These are phyloP conservation scores for Gallinago paraguaiae DNA, from an alignment of 2,113 vertebrate species.

Conservation along the genomic window DNA sequence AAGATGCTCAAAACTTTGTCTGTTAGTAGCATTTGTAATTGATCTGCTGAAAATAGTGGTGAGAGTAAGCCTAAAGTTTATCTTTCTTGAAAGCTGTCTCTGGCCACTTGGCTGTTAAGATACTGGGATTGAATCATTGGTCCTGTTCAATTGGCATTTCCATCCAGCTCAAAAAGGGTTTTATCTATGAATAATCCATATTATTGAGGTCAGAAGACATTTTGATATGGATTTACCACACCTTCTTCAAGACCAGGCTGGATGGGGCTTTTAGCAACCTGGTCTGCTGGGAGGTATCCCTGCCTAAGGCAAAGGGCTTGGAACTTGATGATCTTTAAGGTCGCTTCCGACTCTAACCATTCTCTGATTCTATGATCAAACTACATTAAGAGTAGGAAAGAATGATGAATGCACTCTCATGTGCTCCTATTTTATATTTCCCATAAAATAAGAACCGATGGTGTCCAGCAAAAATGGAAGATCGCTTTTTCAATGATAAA, in stretches of 20 bases:
- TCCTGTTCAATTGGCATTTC: background rate
- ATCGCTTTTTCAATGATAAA: background rate
- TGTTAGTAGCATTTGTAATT: background rate
- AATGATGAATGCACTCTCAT: background rate
- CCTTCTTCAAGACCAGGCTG: background rate
- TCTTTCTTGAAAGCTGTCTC: background rate
- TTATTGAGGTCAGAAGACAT: background rate
- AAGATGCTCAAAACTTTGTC: background rate
- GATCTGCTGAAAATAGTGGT: background rate
- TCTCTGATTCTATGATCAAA: background rate
- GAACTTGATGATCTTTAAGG: too few relatives aligned
- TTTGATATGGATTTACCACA: fast-evolving
- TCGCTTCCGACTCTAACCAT: too few relatives aligned
- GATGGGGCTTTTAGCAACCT: too few relatives aligned
- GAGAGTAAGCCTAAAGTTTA: background rate
- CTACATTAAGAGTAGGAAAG: background rate
- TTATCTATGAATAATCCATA: background rate
- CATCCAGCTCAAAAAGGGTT: background rate
- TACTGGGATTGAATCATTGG: background rate
- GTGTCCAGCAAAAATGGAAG: background rate
- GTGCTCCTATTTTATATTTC: background rate
- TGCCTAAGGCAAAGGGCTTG: too few relatives aligned
- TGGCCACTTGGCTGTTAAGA: background rate
- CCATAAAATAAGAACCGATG: background rate
- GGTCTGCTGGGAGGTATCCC: too few relatives aligned